phyloP scores from a whole-genome alignment of 2,797 vertebrate genomes.

The Tadarida brasiliensis region DNA sequence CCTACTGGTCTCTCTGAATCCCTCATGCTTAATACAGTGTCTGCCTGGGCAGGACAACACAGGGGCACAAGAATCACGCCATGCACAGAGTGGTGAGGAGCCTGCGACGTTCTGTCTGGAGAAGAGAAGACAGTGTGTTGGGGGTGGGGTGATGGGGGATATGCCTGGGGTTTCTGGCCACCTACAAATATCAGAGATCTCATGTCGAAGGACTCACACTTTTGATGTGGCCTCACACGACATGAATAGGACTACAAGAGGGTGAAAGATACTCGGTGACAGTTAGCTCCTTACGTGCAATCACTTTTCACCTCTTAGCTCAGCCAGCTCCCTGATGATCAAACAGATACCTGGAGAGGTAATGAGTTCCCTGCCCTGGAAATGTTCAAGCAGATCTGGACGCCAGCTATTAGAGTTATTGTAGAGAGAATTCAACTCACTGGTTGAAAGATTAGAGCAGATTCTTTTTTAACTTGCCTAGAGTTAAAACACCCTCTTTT shows the following conservation, averaged over 20 bases:
- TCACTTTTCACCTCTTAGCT: not conserved
- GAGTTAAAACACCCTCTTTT: conserved; percentile 17
- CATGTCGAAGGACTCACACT: not conserved
- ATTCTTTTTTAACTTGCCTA: not conserved
- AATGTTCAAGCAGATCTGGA: not conserved
- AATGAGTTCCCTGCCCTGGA: not conserved
- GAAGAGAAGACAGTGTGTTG: not conserved
- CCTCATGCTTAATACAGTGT: not conserved
- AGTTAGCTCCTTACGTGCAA: not conserved
- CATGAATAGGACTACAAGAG: not conserved
- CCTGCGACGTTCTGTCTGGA: not conserved
- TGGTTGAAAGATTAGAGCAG: not conserved
- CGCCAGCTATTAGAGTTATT: not conserved
- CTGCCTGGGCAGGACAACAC: not conserved
- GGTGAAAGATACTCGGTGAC: not conserved
- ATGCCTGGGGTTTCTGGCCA: not conserved
- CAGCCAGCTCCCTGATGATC: not conserved
- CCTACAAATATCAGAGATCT: not conserved
- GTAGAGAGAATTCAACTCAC: not conserved
- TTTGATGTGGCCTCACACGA: not conserved
- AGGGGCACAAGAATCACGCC: not conserved
- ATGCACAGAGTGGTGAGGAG: not conserved
- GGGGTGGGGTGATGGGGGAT: too few relatives aligned
- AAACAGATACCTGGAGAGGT: not conserved
- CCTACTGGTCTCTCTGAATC: not conserved